phyloP scores from a whole-genome alignment of 2,888 invertebrate species.

The Toxonevra muliebris region DNA sequence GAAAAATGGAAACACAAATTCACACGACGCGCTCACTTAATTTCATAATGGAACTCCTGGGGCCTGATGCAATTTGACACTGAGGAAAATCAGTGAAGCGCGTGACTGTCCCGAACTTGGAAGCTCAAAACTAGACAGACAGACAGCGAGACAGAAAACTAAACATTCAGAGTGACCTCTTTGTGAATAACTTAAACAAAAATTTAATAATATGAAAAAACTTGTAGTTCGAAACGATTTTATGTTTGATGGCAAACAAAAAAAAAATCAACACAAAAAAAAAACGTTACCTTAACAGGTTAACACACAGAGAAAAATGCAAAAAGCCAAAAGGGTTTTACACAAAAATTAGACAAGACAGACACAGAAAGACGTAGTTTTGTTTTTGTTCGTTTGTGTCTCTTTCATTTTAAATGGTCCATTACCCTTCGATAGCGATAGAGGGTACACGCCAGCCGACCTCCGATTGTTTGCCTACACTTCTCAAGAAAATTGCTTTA shows the following conservation, averaged over 20 bases:
- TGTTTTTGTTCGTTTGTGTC: too few species aligned
- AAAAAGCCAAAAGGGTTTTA: not conserved
- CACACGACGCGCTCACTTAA: constrained; percentile 12
- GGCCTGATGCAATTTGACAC: constrained; percentile 24
- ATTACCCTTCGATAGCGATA: not conserved
- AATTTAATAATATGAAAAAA: not conserved
- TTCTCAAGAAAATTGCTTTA: not conserved
- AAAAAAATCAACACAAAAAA: too few species aligned
- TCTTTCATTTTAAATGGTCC: not conserved
- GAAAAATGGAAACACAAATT: not conserved
- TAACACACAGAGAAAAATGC: too few species aligned
- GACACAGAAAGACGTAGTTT: not conserved
- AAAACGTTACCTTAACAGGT: too few species aligned
- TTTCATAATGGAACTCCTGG: not conserved
- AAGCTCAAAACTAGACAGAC: constrained; percentile 12
- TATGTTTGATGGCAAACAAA: not conserved
- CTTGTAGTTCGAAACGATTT: constrained; percentile 15
- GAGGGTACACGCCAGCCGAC: too few species aligned
- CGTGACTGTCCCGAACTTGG: constrained; percentile 40
- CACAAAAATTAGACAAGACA: not conserved
- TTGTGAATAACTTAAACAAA: constrained; percentile 5
- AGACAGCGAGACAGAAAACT: constrained; percentile 13
- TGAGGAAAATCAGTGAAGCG: constrained; percentile 27
- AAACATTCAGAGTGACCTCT: constrained; percentile 18
- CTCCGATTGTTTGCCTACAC: too few species aligned